Evolutionary conservation across 2,888 invertebrate genomes (phyloP).

Genomic region (Kryphioiulus occultus): DNA sequence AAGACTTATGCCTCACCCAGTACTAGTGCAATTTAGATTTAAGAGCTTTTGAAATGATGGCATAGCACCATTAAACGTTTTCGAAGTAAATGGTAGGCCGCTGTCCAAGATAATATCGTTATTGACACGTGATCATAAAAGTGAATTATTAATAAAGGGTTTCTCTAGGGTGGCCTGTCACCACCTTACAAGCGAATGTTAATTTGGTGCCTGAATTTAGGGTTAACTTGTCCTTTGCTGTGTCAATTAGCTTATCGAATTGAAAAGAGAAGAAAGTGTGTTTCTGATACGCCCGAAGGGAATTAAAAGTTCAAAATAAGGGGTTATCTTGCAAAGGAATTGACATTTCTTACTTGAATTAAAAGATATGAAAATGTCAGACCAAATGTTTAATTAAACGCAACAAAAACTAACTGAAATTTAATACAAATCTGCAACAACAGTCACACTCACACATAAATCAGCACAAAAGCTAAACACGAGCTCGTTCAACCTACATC

Average conservation of each 20-base stretch:
- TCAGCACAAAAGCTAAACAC: too few relatives aligned
- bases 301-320: not conserved
- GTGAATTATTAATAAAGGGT: not conserved
- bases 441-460: too few relatives aligned
- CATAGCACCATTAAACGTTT: not conserved
- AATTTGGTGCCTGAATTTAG: not conserved
- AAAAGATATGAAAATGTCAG: too few relatives aligned
- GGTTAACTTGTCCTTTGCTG: not conserved
- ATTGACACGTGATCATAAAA: not conserved
- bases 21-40: not conserved
- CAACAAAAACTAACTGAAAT: too few relatives aligned
- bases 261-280: too few relatives aligned
- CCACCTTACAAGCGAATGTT: not conserved
- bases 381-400: too few relatives aligned
- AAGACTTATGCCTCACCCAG: not conserved
- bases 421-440: too few relatives aligned
- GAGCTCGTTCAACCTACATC: too few relatives aligned
- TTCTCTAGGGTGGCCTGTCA: not conserved
- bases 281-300: too few relatives aligned
- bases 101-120: not conserved
- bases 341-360: not conserved
- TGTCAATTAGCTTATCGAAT: not conserved
- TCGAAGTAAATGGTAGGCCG: not conserved
- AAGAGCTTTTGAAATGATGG: too few relatives aligned
- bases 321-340: not conserved